Base-by-base conservation (phyloP, 2,113 vertebrate genomes). In the Cariama cristata region DNA sequence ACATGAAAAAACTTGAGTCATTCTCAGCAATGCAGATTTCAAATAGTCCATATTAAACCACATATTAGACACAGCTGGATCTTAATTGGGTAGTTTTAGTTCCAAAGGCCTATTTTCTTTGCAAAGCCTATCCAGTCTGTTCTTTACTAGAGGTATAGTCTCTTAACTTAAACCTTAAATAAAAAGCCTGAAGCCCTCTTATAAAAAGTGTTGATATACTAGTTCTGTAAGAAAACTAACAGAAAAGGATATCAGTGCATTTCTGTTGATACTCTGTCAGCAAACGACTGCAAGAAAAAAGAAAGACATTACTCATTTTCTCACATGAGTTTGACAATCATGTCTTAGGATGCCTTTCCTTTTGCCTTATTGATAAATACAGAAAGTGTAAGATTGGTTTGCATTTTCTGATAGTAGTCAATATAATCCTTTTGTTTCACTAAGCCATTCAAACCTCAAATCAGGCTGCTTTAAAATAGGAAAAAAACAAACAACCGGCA, bases 211-310 rank as follows among this genome's bases (percentile, higher is more conserved):
- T 7, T 66, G 22, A 35, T 49, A n/a, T 5, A 58, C 8, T 24
- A 60, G 79, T 76, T 42, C 24, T 21, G 10, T 52, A 75, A 67
- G 22, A 50, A 89, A 35, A 28, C 14, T 17, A 79, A 33, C 17
- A 62, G 50, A 33, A 80, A 76, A 99, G 99, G 99, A 99, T 99
- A 99, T 99, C 99, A 96, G 98, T 98, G 95, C 99, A 99, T 71
- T 99, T 99, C 97, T 99, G 98, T 97, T 99, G 98, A 94, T 99
- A 99, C 28, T 99, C 98, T 26, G 97, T 98, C 88, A 99, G 96
- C 90, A 99, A 95, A 75, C 92, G 98, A 96, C 99, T 99, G 97
- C 35, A 97, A 97, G 62, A 88, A 50, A 66, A 81, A 58, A 58
- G 5, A 5, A 30, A 84, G 17, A 35, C 14, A 82, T 90, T 76